Evolutionary conservation across 2,888 invertebrate species (phyloP).

Genomic region (Agapetus fuscipes): DNA sequence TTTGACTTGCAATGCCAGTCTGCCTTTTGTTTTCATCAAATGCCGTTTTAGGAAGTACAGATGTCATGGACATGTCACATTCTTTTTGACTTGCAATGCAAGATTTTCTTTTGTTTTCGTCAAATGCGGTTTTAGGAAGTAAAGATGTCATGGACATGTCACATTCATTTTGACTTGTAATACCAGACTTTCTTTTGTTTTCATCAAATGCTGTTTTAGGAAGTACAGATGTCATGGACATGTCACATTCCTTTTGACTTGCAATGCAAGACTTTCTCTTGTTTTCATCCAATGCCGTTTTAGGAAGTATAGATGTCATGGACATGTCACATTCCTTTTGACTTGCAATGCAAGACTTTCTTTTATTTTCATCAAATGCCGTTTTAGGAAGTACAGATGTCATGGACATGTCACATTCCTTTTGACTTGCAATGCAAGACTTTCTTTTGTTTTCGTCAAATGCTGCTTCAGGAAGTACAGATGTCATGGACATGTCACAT

Average conservation of each 20-base stretch:
- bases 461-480: neutral
- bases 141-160: neutral
- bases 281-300: neutral
- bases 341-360: no score
- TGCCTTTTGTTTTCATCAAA: neutral
- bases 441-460: slow-evolving; percentile 6
- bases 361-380: neutral
- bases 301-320: neutral
- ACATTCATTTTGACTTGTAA: neutral
- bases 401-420: slow-evolving; percentile 6
- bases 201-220: neutral
- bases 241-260: slow-evolving; percentile 6
- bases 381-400: slow-evolving; percentile 1
- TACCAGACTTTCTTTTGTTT: neutral
- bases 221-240: slow-evolving; percentile 3
- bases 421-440: slow-evolving; percentile 1
- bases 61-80: slow-evolving; percentile 7
- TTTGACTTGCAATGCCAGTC: slow-evolving; percentile 1
- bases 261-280: no score
- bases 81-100: no score
- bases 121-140: neutral
- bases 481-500: slow-evolving; percentile 5
- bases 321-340: slow-evolving; percentile 3
- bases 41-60: neutral
- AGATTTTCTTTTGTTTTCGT: slow-evolving; percentile 7